Conservation (phyloP, 2,888 invertebrate genomes). For the Aporophyla nigra region DNA sequence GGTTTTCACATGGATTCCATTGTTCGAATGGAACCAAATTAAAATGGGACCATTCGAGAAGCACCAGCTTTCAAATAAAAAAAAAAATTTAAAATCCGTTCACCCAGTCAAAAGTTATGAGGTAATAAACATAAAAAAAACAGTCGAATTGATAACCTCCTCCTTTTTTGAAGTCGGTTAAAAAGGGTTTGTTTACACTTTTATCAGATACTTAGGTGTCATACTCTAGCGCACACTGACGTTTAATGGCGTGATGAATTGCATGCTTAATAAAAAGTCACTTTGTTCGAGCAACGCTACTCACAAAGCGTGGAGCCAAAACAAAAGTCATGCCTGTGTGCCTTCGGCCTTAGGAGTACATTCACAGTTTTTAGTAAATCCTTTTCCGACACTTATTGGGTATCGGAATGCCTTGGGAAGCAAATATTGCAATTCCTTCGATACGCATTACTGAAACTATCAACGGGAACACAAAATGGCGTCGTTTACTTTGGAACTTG, state of each 20-base stretch:
- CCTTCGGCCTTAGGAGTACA: neutral
- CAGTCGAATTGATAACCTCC: too few relatives aligned
- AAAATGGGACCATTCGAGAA: too few relatives aligned
- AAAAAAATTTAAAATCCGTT: too few relatives aligned
- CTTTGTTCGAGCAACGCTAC: neutral
- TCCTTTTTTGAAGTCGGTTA: too few relatives aligned
- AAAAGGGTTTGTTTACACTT: neutral
- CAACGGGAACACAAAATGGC: constrained; percentile 23
- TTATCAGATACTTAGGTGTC: neutral
- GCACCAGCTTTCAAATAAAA: too few relatives aligned
- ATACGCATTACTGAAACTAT: constrained; percentile 31
- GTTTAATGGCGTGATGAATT: neutral
- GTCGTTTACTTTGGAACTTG: constrained; percentile 17
- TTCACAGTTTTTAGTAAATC: constrained; percentile 27
- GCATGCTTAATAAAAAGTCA: neutral
- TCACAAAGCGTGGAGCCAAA: neutral
- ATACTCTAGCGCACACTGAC: neutral
- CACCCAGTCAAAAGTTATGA: too few relatives aligned
- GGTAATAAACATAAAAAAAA: too few relatives aligned
- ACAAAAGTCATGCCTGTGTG: neutral
- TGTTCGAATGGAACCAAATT: too few relatives aligned
- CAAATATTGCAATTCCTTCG: constrained; percentile 51
- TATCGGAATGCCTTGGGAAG: constrained; percentile 43
- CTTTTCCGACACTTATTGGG: constrained; percentile 56
- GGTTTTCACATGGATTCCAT: too few relatives aligned